Percentiles rank a stretch among this genome's conserved stretches.
Conservation (phyloP, 2,113 vertebrate species). For the Mobula birostris region DNA sequence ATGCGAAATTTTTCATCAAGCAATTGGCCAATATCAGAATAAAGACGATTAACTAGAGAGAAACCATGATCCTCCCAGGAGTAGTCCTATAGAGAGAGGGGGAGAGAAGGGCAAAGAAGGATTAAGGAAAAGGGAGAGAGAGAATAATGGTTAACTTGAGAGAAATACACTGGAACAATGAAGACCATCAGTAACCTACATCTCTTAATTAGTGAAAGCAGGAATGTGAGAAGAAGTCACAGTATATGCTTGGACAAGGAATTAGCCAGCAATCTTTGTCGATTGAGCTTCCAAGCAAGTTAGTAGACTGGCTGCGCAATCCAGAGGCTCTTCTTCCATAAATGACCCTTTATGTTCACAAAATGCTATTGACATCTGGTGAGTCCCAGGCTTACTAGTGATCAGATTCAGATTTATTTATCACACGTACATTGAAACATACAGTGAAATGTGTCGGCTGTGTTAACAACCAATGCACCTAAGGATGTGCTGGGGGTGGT, state of each 20-base stretch:
- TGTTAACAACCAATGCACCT: too few relatives aligned
- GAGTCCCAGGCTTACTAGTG: too few relatives aligned
- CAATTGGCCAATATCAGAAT: slow-evolving; percentile 73
- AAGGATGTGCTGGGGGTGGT: too few relatives aligned
- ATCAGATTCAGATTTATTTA: too few relatives aligned
- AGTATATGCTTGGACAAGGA: neutral
- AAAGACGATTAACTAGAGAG: slow-evolving; percentile 76
- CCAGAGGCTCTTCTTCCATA: neutral
- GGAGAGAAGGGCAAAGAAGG: slow-evolving; percentile 34
- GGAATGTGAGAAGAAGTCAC: neutral
- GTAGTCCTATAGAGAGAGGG: slow-evolving; percentile 59
- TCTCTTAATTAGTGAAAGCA: neutral
- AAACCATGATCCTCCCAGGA: slow-evolving; percentile 80
- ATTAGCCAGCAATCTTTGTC: neutral
- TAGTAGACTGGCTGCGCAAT: neutral
- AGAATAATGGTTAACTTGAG: too few relatives aligned
- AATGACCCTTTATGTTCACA: neutral
- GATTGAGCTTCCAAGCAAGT: neutral
- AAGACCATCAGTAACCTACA: neutral
- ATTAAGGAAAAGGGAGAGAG: too few relatives aligned
- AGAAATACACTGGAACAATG: neutral
- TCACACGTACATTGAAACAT: too few relatives aligned
- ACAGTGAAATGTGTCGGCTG: too few relatives aligned
- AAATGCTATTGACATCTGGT: too few relatives aligned
- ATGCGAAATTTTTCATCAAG: slow-evolving; percentile 75